phyloP scores from a whole-genome alignment of 2,113 vertebrate genomes.

The Danionella cerebrum region DNA sequence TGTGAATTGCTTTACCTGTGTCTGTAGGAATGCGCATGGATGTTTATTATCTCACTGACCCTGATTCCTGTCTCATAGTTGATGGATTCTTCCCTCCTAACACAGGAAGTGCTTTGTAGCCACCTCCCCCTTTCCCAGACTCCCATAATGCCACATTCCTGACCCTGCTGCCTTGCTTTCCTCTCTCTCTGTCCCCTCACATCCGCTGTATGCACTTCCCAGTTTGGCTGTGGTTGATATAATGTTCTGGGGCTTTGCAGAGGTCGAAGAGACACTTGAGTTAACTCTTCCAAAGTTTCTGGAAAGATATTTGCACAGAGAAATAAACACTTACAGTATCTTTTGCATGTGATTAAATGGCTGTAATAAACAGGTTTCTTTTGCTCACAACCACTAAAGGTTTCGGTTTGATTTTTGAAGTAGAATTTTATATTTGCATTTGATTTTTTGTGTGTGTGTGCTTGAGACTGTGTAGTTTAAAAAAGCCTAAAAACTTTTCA shows the following conservation, averaged over 20 bases:
- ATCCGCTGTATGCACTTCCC: conserved; percentile 34
- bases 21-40: neutral
- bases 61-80: conserved; percentile 23
- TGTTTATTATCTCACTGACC: conserved; percentile 29
- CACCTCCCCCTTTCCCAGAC: conserved; percentile 33
- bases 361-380: no score
- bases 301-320: no score
- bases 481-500: no score
- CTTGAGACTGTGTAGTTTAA: no score
- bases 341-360: neutral
- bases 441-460: no score
- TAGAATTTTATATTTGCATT: no score
- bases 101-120: conserved; percentile 32
- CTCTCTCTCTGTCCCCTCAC: conserved; percentile 30
- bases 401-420: no score
- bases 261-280: neutral
- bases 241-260: conserved; percentile 9
- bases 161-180: conserved; percentile 29
- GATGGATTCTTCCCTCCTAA: conserved; percentile 30
- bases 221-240: neutral
- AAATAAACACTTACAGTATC: no score
- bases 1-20: neutral
- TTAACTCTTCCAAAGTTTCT: conserved; percentile 4
- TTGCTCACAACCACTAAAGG: no score
- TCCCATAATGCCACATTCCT: conserved; percentile 35